phyloP scores from a whole-genome alignment of 2,888 invertebrate genomes.

The Phymatocera aterrima region DNA sequence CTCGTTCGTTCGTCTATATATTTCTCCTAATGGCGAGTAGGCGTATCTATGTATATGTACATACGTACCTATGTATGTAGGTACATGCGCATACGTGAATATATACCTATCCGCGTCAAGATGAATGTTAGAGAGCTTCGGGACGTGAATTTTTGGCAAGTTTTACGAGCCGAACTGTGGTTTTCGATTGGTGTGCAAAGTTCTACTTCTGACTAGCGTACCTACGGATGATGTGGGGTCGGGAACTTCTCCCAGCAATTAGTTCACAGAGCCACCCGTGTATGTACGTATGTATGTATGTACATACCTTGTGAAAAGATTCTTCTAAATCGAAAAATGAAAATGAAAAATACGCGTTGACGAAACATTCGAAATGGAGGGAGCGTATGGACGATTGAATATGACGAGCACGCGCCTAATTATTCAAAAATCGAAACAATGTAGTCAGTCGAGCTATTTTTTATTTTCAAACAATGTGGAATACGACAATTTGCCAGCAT shows the following conservation, averaged over 20 bases:
- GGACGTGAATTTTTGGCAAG: background rate
- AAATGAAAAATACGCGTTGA: no score
- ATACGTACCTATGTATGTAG: background rate
- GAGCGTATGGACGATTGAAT: no score
- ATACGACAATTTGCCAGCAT: no score
- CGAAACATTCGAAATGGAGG: no score
- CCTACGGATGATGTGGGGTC: background rate
- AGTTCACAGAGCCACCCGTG: background rate
- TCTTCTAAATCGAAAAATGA: no score
- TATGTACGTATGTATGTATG: background rate
- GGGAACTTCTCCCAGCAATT: background rate
- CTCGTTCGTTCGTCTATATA: background rate
- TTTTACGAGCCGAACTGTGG: background rate
- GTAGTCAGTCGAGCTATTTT: no score
- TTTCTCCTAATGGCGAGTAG: background rate
- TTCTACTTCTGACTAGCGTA: slow-evolving; percentile 5
- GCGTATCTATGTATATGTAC: no score
- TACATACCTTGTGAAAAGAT: no score
- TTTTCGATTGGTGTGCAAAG: background rate
- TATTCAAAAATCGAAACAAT: no score
- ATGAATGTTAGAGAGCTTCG: background rate
- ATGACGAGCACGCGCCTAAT: no score
- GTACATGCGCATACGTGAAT: background rate
- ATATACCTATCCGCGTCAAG: background rate
- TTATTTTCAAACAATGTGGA: no score